phyloP scores from a whole-genome alignment of 2,797 vertebrate species.

The Takifugu ocellatus region DNA sequence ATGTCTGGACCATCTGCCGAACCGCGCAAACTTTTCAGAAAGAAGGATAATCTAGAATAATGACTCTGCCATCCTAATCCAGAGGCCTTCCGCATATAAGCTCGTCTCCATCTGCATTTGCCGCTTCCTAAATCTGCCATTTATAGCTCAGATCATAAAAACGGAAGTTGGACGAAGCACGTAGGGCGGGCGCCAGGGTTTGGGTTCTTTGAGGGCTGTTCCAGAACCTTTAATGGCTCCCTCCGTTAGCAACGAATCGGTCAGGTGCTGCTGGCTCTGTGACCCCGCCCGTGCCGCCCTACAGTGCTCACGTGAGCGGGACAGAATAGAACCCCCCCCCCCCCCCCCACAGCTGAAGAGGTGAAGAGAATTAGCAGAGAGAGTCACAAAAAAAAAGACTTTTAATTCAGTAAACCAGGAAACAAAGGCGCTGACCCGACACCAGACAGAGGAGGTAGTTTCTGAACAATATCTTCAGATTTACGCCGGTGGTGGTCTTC shows the following conservation, averaged over 20 bases:
- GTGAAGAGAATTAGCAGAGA: constrained; percentile 15
- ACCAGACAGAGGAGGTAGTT: constrained; percentile 1
- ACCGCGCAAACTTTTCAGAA: constrained; percentile 12
- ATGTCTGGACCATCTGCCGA: neutral
- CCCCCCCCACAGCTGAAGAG: constrained; percentile 16
- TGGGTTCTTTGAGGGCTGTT: constrained; percentile 48
- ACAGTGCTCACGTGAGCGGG: constrained; percentile 48
- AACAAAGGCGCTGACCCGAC: constrained; percentile 44
- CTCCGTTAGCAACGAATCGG: constrained; percentile 32
- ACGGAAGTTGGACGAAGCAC: constrained; percentile 31
- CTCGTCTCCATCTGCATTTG: constrained; percentile 27
- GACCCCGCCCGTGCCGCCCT: constrained; percentile 32
- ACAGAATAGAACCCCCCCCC: constrained; percentile 2
- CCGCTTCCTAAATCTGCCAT: constrained; percentile 45
- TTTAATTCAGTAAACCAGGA: constrained; percentile 20
- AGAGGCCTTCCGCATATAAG: constrained; percentile 6
- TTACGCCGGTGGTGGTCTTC: constrained; percentile 35
- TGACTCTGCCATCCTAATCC: constrained; percentile 4
- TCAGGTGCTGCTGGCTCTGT: constrained; percentile 56
- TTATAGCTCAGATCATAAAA: constrained; percentile 49
- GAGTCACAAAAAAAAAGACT: constrained; percentile 19
- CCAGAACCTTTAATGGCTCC: constrained; percentile 31
- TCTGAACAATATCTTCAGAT: constrained; percentile 21
- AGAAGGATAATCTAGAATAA: constrained; percentile 16
- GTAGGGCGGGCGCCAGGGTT: constrained; percentile 15